A percentile compares a stretch with the other conserved stretches of the same genome.
Evolutionary conservation across 2,113 vertebrate genomes (phyloP).

Genomic region (Galemys pyrenaicus): DNA sequence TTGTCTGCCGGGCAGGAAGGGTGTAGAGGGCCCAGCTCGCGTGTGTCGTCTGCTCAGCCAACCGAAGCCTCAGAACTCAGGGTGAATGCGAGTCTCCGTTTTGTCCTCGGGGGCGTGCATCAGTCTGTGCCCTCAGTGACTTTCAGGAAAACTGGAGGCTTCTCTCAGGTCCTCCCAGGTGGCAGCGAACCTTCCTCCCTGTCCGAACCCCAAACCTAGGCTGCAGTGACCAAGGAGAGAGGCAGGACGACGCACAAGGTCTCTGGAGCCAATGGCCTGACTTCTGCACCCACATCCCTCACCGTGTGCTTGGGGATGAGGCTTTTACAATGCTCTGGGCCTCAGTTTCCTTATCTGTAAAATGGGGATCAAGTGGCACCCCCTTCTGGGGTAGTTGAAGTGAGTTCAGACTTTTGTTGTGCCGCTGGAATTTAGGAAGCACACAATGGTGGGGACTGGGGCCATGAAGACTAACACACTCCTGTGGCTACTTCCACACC

Average conservation of each 20-base stretch:
- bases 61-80: accelerated
- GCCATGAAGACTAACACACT: background rate
- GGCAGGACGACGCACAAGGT: background rate
- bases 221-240: background rate
- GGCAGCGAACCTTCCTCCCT: background rate
- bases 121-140: background rate
- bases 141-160: background rate
- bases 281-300: background rate
- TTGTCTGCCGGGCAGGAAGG: accelerated
- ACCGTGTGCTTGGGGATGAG: background rate
- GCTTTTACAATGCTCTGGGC: background rate
- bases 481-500: no score
- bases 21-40: background rate
- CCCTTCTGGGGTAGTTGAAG: background rate
- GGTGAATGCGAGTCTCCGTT: accelerated
- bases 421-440: accelerated
- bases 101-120: background rate
- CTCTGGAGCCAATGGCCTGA: background rate
- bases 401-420: accelerated
- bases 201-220: background rate
- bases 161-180: background rate
- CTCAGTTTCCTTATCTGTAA: background rate
- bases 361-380: accelerated
- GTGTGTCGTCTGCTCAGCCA: no score
- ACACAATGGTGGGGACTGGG: accelerated